phyloP scores from a whole-genome alignment of 1,140 invertebrate genomes.

The Drosophila ohnishii region DNA sequence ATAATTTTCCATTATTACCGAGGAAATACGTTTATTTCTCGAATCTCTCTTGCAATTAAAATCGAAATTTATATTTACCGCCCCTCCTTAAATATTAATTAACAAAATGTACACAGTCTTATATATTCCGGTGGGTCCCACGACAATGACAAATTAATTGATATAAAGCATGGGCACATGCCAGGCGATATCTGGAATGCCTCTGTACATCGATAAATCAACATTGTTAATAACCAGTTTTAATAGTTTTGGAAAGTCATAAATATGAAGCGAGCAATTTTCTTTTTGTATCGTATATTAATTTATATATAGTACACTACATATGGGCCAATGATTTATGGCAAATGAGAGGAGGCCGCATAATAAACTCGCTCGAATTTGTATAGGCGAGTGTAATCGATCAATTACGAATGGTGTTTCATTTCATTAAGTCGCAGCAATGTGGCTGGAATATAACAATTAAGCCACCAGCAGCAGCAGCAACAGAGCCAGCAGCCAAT shows the following conservation, averaged over 20 bases:
- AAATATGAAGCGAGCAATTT: slow-evolving; percentile 35
- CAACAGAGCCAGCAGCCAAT: slow-evolving; percentile 15
- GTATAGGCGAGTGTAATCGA: slow-evolving; percentile 48
- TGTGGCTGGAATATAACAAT: slow-evolving; percentile 32
- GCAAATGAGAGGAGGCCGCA: background rate
- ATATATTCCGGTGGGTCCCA: background rate
- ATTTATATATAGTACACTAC: slow-evolving; percentile 19
- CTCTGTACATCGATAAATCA: slow-evolving; percentile 36
- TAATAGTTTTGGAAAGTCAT: slow-evolving; percentile 45
- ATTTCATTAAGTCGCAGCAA: slow-evolving; percentile 43
- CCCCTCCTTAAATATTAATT: slow-evolving; percentile 28
- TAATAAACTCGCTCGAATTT: slow-evolving; percentile 22
- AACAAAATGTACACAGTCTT: slow-evolving; percentile 3
- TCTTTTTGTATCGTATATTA: slow-evolving; percentile 35
- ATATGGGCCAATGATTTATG: slow-evolving; percentile 36
- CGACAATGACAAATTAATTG: slow-evolving; percentile 38
- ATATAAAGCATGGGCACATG: slow-evolving; percentile 31
- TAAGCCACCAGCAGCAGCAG: slow-evolving; percentile 41
- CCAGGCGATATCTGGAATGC: slow-evolving; percentile 13
- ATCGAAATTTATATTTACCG: slow-evolving; percentile 5
- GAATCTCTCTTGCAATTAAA: slow-evolving; percentile 10
- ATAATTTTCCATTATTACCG: background rate
- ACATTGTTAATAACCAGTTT: slow-evolving; percentile 41
- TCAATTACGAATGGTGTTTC: slow-evolving; percentile 54
- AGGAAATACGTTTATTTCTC: background rate